phyloP scores from a whole-genome alignment of 2,888 invertebrate species.

The Mystacides longicornis region DNA sequence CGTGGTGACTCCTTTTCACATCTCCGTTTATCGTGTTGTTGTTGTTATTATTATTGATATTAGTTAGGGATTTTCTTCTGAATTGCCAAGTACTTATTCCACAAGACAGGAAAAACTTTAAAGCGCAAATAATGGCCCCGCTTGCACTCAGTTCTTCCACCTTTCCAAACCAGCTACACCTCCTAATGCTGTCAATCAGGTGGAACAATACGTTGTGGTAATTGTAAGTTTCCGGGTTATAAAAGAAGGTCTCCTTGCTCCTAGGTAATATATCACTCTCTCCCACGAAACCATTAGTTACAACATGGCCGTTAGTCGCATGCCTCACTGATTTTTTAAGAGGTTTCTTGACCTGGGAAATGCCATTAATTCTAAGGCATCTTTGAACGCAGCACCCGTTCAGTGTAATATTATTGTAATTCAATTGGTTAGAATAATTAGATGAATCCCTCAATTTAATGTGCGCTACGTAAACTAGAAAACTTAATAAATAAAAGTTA shows the following conservation, averaged over 20 bases:
- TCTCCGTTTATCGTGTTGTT: constrained; percentile 16
- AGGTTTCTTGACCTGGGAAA: constrained; percentile 20
- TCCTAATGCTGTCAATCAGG: constrained; percentile 22
- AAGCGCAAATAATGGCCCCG: constrained; percentile 21
- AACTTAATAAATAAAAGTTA: constrained; percentile 80
- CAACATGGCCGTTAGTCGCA: constrained; percentile 22
- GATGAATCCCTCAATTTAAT: constrained; percentile 52
- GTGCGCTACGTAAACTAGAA: constrained; percentile 79
- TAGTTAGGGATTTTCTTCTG: constrained; percentile 11
- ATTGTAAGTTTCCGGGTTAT: constrained; percentile 15
- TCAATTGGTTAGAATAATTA: constrained; percentile 10
- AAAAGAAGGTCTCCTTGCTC: constrained; percentile 19
- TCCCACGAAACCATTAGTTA: constrained; percentile 19
- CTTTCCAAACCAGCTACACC: constrained; percentile 24
- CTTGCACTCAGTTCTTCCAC: constrained; percentile 22
- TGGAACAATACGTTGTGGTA: constrained; percentile 23
- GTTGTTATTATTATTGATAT: constrained; percentile 15
- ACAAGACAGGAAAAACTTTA: constrained; percentile 23
- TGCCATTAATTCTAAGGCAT: constrained; percentile 22
- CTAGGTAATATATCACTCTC: constrained; percentile 19
- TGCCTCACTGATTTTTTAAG: constrained; percentile 19
- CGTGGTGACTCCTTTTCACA: constrained; percentile 13
- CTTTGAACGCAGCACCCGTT: constrained; percentile 23
- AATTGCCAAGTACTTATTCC: constrained; percentile 23
- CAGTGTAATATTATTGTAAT: constrained; percentile 11